Conservation (phyloP, 2,113 vertebrate species). For the Chionomys nivalis region DNA sequence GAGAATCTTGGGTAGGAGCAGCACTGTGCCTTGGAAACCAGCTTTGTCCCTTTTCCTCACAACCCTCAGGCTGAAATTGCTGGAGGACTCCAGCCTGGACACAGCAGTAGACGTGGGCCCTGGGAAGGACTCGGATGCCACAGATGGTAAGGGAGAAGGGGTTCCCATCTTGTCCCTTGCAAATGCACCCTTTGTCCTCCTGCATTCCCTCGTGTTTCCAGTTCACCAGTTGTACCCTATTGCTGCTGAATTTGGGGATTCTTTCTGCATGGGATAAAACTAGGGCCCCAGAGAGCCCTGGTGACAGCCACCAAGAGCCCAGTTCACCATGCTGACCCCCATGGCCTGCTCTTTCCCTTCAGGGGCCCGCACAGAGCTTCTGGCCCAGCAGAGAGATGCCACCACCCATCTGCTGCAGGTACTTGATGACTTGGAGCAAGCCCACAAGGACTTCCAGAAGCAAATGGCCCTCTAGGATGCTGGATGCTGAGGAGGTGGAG, state of each 20-base stretch:
- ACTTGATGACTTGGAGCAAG: slow-evolving; percentile 88
- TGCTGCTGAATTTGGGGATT: neutral
- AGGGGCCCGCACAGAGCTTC: slow-evolving; percentile 66
- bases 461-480: slow-evolving; percentile 76
- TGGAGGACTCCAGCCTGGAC: slow-evolving; percentile 80
- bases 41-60: neutral
- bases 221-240: neutral
- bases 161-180: neutral
- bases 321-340: neutral
- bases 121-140: slow-evolving; percentile 44
- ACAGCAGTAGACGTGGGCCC: slow-evolving; percentile 76
- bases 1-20: neutral
- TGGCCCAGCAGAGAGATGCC: slow-evolving; percentile 72
- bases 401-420: slow-evolving; percentile 86
- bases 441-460: slow-evolving; percentile 87
- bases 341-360: neutral
- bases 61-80: slow-evolving; percentile 86
- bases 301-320: neutral
- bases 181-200: fast-evolving
- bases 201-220: fast-evolving
- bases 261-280: neutral
- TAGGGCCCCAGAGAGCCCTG: neutral
- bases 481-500: slow-evolving; percentile 75
- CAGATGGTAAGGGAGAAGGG: slow-evolving; percentile 79
- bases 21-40: neutral